Evolutionary conservation across 2,888 invertebrate species (phyloP).

Genomic region (Netelia melanura): DNA sequence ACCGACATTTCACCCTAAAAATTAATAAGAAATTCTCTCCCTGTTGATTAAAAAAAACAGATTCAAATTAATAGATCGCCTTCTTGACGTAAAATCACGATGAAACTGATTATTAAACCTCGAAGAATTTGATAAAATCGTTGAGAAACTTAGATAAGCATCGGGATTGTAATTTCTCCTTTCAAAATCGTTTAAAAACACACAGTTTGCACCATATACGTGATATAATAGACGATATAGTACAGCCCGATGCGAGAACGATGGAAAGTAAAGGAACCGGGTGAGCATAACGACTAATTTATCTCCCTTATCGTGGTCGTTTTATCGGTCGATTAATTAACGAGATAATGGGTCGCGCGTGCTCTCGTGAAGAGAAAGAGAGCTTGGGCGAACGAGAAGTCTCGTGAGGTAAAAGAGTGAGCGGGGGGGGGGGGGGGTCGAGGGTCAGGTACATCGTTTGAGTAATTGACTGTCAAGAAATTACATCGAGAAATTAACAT

Average conservation of each 20-base stretch:
- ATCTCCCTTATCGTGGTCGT: constrained; percentile 67
- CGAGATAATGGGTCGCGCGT: constrained; percentile 63
- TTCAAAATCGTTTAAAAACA: constrained; percentile 21
- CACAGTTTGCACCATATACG: background rate
- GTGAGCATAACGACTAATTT: constrained; percentile 65
- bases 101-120: constrained; percentile 14
- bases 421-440: background rate
- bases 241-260: background rate
- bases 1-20: too few species aligned
- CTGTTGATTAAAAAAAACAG: too few species aligned
- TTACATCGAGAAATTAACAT: constrained; percentile 50
- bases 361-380: constrained; percentile 54
- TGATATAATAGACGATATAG: background rate
- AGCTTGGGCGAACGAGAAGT: constrained; percentile 36
- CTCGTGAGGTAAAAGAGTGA: background rate
- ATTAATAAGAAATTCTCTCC: too few species aligned
- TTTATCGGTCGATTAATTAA: constrained; percentile 70
- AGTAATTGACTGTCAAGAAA: constrained; percentile 59
- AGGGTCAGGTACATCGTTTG: constrained; percentile 49
- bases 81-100: background rate
- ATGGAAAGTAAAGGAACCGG: constrained; percentile 22
- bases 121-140: constrained; percentile 16
- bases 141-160: constrained; percentile 33
- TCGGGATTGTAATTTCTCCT: constrained; percentile 36
- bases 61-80: too few species aligned